Evolutionary conservation across 2,797 vertebrate species (phyloP).

Genomic region (Eidolon dupreanum): DNA sequence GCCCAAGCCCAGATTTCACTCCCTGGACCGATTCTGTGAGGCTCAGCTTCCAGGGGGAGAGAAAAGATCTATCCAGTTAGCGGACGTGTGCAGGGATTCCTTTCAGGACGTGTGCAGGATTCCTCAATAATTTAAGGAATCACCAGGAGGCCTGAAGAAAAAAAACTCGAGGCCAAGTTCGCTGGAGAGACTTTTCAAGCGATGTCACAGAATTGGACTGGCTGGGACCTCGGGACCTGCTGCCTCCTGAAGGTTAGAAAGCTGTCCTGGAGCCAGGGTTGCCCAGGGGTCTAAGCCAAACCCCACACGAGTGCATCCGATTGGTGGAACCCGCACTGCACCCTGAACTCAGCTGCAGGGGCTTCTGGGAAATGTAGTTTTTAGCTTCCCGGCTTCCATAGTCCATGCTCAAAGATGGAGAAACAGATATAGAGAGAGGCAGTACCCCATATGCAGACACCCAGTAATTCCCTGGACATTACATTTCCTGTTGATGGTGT

Average conservation of each 20-base stretch:
- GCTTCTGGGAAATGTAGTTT: conserved; percentile 10
- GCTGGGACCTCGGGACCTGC: background rate
- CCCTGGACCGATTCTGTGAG: accelerated
- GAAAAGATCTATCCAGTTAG: background rate
- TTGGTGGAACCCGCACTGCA: background rate
- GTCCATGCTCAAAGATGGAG: background rate
- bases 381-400: background rate
- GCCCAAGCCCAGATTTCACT: background rate
- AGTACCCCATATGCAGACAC: background rate
- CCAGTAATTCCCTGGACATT: accelerated
- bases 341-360: background rate
- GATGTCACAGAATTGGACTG: accelerated
- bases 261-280: background rate
- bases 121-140: background rate
- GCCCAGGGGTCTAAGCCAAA: background rate
- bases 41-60: background rate
- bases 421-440: background rate
- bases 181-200: background rate
- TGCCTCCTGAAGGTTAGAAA: background rate
- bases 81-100: too few species aligned
- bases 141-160: background rate
- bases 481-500: accelerated
- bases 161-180: background rate
- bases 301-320: accelerated
- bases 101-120: too few species aligned